These are phyloP conservation scores for Napeogenes sylphis DNA, from an alignment of 2,888 invertebrate genomes.

Conservation along the genomic window DNA sequence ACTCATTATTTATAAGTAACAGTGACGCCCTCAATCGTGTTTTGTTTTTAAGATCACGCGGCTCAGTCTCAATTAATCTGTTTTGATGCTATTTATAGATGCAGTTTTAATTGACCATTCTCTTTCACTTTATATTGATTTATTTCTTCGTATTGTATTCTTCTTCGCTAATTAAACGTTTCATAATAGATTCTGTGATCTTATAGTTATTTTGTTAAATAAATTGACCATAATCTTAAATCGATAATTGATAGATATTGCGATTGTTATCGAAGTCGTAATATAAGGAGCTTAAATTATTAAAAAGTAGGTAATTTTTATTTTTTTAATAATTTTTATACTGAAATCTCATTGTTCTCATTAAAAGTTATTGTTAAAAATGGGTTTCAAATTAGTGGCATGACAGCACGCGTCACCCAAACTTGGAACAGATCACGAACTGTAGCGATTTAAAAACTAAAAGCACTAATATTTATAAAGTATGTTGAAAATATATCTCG, in stretches of 20 bases:
- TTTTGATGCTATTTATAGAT: conserved; percentile 27
- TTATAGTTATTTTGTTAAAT: background rate
- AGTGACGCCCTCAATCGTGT: conserved; percentile 1
- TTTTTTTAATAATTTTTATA: too few relatives aligned
- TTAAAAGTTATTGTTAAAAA: conserved; percentile 15
- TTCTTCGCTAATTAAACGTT: background rate
- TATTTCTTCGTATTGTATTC: background rate
- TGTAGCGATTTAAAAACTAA: conserved; percentile 7
- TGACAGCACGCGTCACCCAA: conserved; percentile 25
- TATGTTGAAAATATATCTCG: too few relatives aligned
- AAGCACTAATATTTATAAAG: too few relatives aligned
- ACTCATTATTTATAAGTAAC: too few relatives aligned
- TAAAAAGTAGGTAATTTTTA: too few relatives aligned
- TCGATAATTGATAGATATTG: too few relatives aligned
- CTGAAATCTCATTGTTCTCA: conserved; percentile 18
- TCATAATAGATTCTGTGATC: background rate
- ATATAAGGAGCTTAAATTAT: too few relatives aligned
- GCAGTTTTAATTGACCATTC: conserved; percentile 26
- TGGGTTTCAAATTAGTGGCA: conserved; percentile 22
- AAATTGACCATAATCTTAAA: too few relatives aligned
- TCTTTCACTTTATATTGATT: conserved; percentile 8
- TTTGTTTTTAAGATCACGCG: conserved; percentile 26
- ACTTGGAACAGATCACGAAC: conserved; percentile 15
- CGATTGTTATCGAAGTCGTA: too few relatives aligned
- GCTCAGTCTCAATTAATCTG: conserved; percentile 23